phyloP scores from a whole-genome alignment of 2,113 vertebrate species.

The Ophiodon elongatus region DNA sequence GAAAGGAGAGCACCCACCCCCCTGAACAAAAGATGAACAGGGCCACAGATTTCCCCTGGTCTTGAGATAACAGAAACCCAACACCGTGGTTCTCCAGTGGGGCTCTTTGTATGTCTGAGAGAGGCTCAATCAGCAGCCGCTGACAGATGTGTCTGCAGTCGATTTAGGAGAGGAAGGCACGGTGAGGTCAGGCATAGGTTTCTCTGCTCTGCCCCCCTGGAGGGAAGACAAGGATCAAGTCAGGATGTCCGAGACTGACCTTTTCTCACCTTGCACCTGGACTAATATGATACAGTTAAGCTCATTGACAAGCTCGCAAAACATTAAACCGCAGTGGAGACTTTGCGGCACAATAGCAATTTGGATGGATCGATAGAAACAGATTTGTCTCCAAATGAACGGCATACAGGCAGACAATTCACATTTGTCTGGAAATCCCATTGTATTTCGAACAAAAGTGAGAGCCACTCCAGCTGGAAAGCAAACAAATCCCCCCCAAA shows the following conservation, averaged over 20 bases:
- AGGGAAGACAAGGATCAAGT: constrained; percentile 73
- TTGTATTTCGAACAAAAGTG: constrained; percentile 62
- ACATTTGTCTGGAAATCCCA: constrained; percentile 43
- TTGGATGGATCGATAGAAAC: constrained; percentile 13
- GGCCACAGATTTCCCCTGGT: constrained; percentile 69
- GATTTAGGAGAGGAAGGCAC: constrained; percentile 78
- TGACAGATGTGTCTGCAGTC: constrained; percentile 85
- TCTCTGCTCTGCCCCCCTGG: constrained; percentile 47
- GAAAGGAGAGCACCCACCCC: constrained; percentile 68
- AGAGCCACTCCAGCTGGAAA: constrained; percentile 73
- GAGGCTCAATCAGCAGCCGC: constrained; percentile 81
- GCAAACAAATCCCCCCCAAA: constrained; percentile 56
- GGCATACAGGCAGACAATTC: constrained; percentile 29
- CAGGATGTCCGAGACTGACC: constrained; percentile 75
- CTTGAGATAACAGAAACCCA: constrained; percentile 85
- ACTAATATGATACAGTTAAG: constrained; percentile 31
- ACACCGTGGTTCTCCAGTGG: constrained; percentile 80
- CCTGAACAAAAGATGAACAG: constrained; percentile 80
- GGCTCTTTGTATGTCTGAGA: constrained; percentile 83
- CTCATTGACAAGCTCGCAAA: constrained; percentile 27
- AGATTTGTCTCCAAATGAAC: constrained; percentile 30
- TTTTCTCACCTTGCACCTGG: constrained; percentile 74
- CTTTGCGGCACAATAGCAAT: not conserved
- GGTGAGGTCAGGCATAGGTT: constrained; percentile 73
- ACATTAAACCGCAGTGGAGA: not conserved